Evolutionary conservation across 2,113 vertebrate genomes (phyloP).

Genomic region (Pangasianodon hypophthalmus): DNA sequence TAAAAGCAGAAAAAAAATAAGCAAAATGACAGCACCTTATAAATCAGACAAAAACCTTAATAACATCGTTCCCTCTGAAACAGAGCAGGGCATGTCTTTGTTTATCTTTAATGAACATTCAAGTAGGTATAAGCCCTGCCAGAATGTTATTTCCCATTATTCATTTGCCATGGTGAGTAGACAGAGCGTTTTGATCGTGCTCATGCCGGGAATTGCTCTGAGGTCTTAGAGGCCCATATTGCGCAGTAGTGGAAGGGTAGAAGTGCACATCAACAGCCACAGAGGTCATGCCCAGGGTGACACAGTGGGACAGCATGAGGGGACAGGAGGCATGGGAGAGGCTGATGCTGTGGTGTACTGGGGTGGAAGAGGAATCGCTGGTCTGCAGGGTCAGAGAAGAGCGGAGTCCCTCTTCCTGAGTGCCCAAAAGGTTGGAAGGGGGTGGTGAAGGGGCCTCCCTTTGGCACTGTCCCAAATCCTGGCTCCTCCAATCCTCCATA

Average conservation of each 20-base stretch:
- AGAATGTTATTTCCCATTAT: neutral
- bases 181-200: conserved; percentile 53
- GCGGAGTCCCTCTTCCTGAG: conserved; percentile 62
- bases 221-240: conserved; percentile 45
- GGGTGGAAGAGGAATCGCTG: conserved; percentile 57
- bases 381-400: conserved; percentile 71
- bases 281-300: conserved; percentile 73
- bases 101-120: neutral
- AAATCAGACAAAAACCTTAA: neutral
- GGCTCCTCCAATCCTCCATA: conserved; percentile 68
- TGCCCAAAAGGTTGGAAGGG: conserved; percentile 55
- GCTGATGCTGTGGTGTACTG: conserved; percentile 72
- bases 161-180: conserved; percentile 62
- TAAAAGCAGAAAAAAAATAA: neutral
- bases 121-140: neutral
- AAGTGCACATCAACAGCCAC: conserved; percentile 76
- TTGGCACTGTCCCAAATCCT: conserved; percentile 61
- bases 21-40: conserved; percentile 23
- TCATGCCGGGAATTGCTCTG: conserved; percentile 59
- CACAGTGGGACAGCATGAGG: conserved; percentile 70
- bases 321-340: conserved; percentile 69
- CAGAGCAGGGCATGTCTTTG: neutral
- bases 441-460: conserved; percentile 56
- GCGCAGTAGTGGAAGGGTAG: conserved; percentile 58
- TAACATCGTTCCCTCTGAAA: neutral